A percentile compares a stretch with the other conserved stretches of the same genome.
These are phyloP conservation scores for Phania funesta DNA, from an alignment of 2,888 invertebrate species.

Conservation along the genomic window DNA sequence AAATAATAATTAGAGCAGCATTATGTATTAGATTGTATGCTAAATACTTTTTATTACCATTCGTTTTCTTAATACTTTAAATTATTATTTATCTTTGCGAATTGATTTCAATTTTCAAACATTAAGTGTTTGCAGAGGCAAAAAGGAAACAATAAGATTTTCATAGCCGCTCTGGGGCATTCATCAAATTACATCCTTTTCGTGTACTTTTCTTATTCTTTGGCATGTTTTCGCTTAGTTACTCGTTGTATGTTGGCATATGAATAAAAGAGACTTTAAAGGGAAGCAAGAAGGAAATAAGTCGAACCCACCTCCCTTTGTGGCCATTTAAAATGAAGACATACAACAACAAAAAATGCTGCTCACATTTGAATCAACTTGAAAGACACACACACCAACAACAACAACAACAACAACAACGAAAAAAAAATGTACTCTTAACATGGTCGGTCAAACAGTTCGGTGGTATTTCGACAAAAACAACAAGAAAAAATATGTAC, in stretches of 20 bases:
- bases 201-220: constrained; percentile 8
- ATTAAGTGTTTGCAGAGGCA: not conserved
- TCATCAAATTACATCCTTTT: constrained; percentile 59
- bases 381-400: constrained; percentile 5
- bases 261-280: too few species aligned
- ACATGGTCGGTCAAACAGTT: constrained; percentile 47
- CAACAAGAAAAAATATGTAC: not conserved
- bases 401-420: too few species aligned
- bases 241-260: not conserved
- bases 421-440: constrained; percentile 20
- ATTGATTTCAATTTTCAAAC: constrained; percentile 33
- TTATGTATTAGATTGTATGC: too few species aligned
- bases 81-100: too few species aligned
- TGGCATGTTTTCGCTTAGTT: not conserved
- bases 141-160: constrained; percentile 55
- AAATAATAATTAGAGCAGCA: too few species aligned
- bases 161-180: constrained; percentile 57
- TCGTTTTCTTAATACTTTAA: too few species aligned
- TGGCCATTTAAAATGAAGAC: constrained; percentile 36
- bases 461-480: constrained; percentile 18
- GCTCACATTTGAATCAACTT: constrained; percentile 17
- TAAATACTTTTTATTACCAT: too few species aligned
- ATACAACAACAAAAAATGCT: not conserved
- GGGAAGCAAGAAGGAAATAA: constrained; percentile 24
- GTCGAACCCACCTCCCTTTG: constrained; percentile 51